Conservation (phyloP, 2,888 invertebrate genomes). For the Hesperia comma region DNA sequence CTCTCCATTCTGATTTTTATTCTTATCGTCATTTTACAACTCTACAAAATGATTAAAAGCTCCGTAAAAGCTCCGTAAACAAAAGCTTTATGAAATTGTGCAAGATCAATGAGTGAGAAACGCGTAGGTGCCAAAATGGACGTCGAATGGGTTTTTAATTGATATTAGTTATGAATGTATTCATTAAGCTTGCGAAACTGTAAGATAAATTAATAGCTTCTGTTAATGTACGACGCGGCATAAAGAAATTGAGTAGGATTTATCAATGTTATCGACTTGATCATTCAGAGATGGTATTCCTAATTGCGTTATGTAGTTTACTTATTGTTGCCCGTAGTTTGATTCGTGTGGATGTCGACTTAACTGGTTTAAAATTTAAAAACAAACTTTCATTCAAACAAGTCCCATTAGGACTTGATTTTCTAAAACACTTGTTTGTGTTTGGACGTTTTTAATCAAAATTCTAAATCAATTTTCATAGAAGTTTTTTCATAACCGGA, state of each 20-base stretch:
- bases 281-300: background rate
- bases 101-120: constrained; percentile 36
- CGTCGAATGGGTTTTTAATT: constrained; percentile 52
- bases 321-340: background rate
- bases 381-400: no score
- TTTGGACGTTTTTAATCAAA: no score
- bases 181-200: constrained; percentile 49
- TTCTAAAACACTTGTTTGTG: no score
- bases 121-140: constrained; percentile 57
- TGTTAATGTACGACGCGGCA: constrained; percentile 13
- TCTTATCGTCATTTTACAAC: constrained; percentile 1
- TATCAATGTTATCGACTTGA: constrained; percentile 10
- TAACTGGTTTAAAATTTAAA: no score
- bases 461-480: no score
- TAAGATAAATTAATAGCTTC: constrained; percentile 32
- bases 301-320: constrained; percentile 1
- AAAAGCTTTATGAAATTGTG: constrained; percentile 23
- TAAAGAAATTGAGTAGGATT: constrained; percentile 25
- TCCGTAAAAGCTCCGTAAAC: constrained; percentile 21
- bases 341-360: no score
- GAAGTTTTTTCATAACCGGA: no score
- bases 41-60: constrained; percentile 24
- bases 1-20: background rate
- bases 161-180: constrained; percentile 57
- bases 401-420: no score